Evolutionary conservation across 2,113 vertebrate species (phyloP).

Genomic region (Agelaius tricolor): DNA sequence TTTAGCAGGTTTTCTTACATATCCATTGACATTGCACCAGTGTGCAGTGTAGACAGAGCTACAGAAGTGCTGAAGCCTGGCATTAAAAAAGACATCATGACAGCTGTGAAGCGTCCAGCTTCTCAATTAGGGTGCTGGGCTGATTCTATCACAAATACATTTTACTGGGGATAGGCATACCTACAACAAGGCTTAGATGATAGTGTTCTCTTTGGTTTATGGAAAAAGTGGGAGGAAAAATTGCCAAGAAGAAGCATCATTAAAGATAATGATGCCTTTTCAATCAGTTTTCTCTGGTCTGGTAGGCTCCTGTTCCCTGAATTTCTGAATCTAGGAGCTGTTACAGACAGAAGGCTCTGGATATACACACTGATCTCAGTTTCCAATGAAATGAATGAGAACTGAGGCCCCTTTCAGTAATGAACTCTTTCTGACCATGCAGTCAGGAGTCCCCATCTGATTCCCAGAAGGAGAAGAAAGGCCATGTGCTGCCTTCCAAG

Average conservation of each 20-base stretch:
- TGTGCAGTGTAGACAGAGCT: background rate
- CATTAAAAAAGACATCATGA: background rate
- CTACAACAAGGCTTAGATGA: background rate
- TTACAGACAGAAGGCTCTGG: background rate
- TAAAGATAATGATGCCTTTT: background rate
- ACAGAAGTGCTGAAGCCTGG: background rate
- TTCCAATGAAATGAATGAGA: background rate
- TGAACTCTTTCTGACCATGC: fast-evolving
- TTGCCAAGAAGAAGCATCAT: background rate
- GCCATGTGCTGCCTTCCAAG: background rate
- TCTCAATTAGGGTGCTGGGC: background rate
- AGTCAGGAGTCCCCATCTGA: background rate
- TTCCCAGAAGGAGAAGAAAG: background rate
- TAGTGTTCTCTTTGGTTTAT: background rate
- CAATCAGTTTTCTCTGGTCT: background rate
- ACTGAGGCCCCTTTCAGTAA: background rate
- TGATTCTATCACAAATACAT: background rate
- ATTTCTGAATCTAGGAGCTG: background rate
- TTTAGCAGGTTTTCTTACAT: background rate
- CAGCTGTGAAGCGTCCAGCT: background rate
- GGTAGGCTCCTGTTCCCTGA: background rate
- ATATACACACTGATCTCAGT: background rate
- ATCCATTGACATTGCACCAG: background rate
- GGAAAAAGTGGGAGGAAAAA: background rate
- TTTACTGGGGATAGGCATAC: background rate